Conservation (phyloP, 2,888 invertebrate genomes). For the Hesperia comma region DNA sequence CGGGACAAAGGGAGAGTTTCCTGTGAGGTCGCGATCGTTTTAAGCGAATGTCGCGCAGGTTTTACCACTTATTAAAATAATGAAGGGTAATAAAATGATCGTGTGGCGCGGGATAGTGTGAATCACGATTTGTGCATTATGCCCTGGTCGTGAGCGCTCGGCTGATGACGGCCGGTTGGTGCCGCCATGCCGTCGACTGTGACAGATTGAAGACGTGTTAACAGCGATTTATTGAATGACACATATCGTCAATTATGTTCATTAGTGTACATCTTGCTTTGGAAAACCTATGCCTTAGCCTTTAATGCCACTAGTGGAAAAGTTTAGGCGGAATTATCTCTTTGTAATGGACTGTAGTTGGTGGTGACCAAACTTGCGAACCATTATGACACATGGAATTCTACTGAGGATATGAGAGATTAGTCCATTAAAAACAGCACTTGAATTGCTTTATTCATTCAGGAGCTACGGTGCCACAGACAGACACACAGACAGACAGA, state of each 20-base stretch:
- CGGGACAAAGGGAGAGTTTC: not conserved
- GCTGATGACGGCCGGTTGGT: conserved; percentile 7
- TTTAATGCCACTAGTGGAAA: too few species aligned
- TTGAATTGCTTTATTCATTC: too few species aligned
- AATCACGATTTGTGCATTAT: conserved; percentile 65
- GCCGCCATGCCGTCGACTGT: conserved; percentile 1
- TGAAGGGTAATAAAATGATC: conserved; percentile 54
- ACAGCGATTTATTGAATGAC: conserved; percentile 6
- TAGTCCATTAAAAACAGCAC: too few species aligned
- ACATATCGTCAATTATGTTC: not conserved
- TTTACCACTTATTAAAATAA: conserved; percentile 57
- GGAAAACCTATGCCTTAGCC: too few species aligned
- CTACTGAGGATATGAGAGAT: too few species aligned
- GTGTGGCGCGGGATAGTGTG: conserved; percentile 52
- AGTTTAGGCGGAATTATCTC: too few species aligned
- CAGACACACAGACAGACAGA: too few species aligned
- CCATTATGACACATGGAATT: too few species aligned
- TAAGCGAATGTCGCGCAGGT: conserved; percentile 41
- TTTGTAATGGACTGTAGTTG: too few species aligned
- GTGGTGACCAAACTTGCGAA: too few species aligned
- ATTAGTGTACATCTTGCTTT: not conserved
- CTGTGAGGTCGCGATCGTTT: conserved; percentile 7
- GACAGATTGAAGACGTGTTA: conserved; percentile 13
- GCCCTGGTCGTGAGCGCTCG: conserved; percentile 37
- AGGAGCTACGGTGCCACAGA: too few species aligned